Evolutionary conservation across 2,888 invertebrate species (phyloP), one percentile per base, ranked within the genome.

Genomic region (Pimpla rufipes): DNA sequence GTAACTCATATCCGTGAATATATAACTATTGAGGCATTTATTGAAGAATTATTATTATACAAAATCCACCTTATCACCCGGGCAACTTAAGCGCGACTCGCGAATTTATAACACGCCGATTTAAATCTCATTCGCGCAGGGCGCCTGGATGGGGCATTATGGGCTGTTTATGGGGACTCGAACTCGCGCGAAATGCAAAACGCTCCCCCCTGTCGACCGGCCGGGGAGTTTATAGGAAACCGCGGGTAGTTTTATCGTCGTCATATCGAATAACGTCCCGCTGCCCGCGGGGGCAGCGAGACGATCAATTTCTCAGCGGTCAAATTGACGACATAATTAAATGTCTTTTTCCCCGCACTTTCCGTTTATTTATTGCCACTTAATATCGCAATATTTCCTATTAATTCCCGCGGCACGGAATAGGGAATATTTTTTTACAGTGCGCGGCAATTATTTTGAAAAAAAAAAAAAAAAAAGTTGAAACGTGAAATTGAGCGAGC

Each of bases 151-250:
- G 18, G 71, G 57, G 67, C 66, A n/a, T 37, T 37, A 52, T 10
- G 18, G 45, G 55, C 77, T 59, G 59, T 77, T 66, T 81, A 67
- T 47, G 78, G 76, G 35, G 74, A 74, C 55, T 78, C 40, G 74
- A 75, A 75, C 23, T 68, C 62, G 47, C 52, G 74, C 47, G 11
- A 21, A 75, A 50, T 11, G 35, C 47, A 16, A 21, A 75, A 50
- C n/a, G 35, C 62, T 6, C 40, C 35, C 1, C 40, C 23, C 35
- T 78, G 45, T 74, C 37, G 50, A 78, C 52, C 35, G 45, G 75
- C 62, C 57, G 29, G 57, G 40, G 55, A 64, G 45, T 57, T 67
- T 59, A 68, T 59, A 47, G 59, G 50, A 55, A 79, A 67, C 50
- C 40, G 74, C 21, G 29, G n/a, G 74, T 64, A 21, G 64, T 70